Evolutionary conservation across 2,797 vertebrate genomes (phyloP).

Genomic region (Apodemus agrarius): DNA sequence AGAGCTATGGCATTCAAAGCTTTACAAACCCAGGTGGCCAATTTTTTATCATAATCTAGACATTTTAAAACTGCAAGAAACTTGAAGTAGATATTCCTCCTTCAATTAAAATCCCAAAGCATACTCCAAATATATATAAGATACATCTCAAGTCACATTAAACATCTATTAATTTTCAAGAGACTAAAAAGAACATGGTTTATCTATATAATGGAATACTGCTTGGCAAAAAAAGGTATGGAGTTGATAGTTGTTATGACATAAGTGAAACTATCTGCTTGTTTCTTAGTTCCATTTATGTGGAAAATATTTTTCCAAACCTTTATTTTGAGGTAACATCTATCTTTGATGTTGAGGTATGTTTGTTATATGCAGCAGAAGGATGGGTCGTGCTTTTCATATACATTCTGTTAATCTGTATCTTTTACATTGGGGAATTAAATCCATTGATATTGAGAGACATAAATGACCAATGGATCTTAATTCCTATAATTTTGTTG

Average conservation of each 20-base stretch:
- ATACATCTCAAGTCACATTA: not conserved
- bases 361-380: too few relatives aligned
- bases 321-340: too few relatives aligned
- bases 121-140: not conserved
- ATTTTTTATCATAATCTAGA: not conserved
- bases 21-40: not conserved
- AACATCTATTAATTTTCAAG: not conserved
- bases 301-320: too few relatives aligned
- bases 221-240: not conserved
- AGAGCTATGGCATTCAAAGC: too few relatives aligned
- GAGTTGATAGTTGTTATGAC: not conserved
- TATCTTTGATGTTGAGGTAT: too few relatives aligned
- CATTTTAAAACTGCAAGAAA: not conserved
- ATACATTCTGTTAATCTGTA: too few relatives aligned
- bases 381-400: too few relatives aligned
- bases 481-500: too few relatives aligned
- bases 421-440: too few relatives aligned
- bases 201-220: not conserved
- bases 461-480: too few relatives aligned
- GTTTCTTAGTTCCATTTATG: too few relatives aligned
- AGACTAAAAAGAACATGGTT: not conserved
- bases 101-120: not conserved
- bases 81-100: not conserved
- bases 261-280: not conserved
- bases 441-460: too few relatives aligned